Percentiles rank a stretch among this genome's conserved stretches.
Evolutionary conservation across 2,888 invertebrate genomes (phyloP).

Genomic region (Mechanitis mazaeus): DNA sequence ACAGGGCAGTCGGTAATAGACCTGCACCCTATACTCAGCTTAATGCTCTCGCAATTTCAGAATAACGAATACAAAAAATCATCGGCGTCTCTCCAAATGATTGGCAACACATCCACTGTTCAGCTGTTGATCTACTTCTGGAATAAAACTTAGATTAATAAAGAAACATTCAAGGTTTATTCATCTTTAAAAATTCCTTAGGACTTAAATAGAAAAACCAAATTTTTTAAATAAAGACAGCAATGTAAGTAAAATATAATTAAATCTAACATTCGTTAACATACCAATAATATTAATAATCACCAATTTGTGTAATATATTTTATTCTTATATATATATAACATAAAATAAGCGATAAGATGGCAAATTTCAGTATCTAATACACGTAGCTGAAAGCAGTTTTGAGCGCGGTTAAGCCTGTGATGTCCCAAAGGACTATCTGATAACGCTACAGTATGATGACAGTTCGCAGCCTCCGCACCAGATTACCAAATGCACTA

Average conservation of each 20-base stretch:
- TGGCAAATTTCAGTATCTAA: constrained; percentile 11
- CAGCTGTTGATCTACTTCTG: constrained; percentile 17
- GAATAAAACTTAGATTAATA: constrained; percentile 13
- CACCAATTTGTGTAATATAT: too few relatives aligned
- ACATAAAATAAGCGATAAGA: constrained; percentile 1
- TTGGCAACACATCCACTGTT: constrained; percentile 49
- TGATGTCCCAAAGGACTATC: constrained; percentile 47
- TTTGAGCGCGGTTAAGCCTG: constrained; percentile 35
- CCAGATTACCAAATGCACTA: constrained; percentile 21
- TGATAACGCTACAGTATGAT: constrained; percentile 64
- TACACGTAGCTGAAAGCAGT: constrained; percentile 19
- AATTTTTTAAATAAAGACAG: too few relatives aligned
- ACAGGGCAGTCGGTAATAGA: constrained; percentile 68
- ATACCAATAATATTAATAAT: too few relatives aligned
- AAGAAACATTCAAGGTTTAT: constrained; percentile 5
- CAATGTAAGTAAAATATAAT: too few relatives aligned
- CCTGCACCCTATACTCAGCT: constrained; percentile 74
- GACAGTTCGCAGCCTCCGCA: constrained; percentile 60
- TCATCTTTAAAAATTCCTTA: too few relatives aligned
- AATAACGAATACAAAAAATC: constrained; percentile 72
- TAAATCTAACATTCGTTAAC: too few relatives aligned
- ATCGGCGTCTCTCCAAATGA: constrained; percentile 57
- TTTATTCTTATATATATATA: neutral
- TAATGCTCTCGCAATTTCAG: constrained; percentile 77
- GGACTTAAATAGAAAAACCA: too few relatives aligned